phyloP scores from a whole-genome alignment of 1,140 invertebrate genomes.

The Cheumatopsyche charites region DNA sequence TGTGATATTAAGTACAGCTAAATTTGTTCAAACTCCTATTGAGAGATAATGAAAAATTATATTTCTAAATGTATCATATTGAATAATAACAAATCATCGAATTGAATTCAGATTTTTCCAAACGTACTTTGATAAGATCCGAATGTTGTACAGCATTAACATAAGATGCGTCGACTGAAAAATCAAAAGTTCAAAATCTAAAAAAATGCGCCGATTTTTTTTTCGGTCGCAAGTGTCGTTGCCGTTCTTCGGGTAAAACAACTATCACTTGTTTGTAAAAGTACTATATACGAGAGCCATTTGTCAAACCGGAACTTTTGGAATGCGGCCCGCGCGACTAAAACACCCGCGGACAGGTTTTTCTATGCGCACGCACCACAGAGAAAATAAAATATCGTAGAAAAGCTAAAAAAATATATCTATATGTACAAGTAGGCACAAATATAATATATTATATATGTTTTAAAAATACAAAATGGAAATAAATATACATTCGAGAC shows the following conservation, averaged over 20 bases:
- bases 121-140: too few species aligned
- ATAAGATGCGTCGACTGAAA: too few species aligned
- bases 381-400: too few species aligned
- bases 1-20: too few species aligned
- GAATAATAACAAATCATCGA: too few species aligned
- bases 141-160: too few species aligned
- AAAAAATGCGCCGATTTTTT: background rate
- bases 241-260: conserved; percentile 40
- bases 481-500: background rate
- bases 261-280: conserved; percentile 49
- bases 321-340: conserved; percentile 44
- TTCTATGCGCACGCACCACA: conserved; percentile 30
- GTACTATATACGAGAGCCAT: conserved; percentile 40
- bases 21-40: too few species aligned
- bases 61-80: too few species aligned
- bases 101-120: too few species aligned
- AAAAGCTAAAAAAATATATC: background rate
- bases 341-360: conserved; percentile 42
- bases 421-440: background rate
- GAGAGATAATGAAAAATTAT: too few species aligned
- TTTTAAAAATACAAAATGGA: background rate
- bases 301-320: conserved; percentile 48
- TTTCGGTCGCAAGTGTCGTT: conserved; percentile 25
- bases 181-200: too few species aligned
- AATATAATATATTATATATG: background rate